Percentiles rank a stretch among this genome's conserved stretches.
These are phyloP conservation scores for Centruroides vittatus DNA, from an alignment of 1,140 invertebrate genomes.

Conservation along the genomic window DNA sequence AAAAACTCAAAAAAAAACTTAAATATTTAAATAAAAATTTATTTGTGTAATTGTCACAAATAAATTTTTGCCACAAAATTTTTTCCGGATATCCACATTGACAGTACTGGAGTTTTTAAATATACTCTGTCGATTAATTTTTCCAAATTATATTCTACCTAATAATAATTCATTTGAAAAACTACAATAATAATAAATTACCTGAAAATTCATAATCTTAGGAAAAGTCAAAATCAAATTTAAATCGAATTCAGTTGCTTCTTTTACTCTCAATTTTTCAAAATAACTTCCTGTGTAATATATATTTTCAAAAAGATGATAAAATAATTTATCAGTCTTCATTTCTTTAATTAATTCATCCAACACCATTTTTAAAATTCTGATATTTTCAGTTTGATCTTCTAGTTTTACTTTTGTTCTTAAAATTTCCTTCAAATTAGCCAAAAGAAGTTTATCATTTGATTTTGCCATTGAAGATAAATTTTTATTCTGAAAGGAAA, in stretches of 20 bases:
- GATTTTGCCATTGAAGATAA: no score
- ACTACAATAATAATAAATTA: not conserved
- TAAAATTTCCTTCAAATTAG: constrained; percentile 3
- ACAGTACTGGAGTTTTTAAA: no score
- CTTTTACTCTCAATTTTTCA: constrained; percentile 6
- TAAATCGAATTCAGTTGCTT: constrained; percentile 12
- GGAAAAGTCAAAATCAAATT: constrained; percentile 10
- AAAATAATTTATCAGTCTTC: constrained; percentile 2
- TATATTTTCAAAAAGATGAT: not conserved
- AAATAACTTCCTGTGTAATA: constrained; percentile 11
- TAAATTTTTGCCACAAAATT: no score
- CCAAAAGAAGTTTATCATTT: no score
- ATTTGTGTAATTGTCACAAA: not conserved
- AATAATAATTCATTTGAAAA: no score
- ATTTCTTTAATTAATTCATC: constrained; percentile 4
- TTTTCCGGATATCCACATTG: no score
- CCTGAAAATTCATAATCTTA: not conserved
- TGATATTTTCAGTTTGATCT: constrained; percentile 4
- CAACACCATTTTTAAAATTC: constrained; percentile 1
- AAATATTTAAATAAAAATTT: not conserved
- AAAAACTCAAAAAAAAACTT: no score
- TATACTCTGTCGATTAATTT: no score
- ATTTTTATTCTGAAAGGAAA: no score
- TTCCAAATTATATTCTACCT: no score
- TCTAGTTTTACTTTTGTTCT: constrained; percentile 1